Conservation (phyloP, 64 coral and sea anemone genomes). For the Porites australiensis region DNA sequence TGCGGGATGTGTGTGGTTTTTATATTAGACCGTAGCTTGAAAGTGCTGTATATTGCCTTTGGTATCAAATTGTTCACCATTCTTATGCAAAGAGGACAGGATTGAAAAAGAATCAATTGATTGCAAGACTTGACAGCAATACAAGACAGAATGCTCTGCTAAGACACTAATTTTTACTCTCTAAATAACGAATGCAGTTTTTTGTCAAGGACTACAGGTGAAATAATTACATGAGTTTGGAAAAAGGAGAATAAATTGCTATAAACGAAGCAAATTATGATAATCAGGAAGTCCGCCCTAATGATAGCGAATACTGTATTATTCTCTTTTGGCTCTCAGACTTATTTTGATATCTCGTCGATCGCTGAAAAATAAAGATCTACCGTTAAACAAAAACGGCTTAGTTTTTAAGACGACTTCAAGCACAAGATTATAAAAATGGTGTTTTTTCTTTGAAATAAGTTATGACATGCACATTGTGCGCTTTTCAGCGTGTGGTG, state of each 20-base stretch:
- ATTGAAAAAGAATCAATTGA: conserved; percentile 27
- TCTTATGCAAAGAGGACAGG: conserved; percentile 40
- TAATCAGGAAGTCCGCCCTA: not conserved
- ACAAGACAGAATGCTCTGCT: not conserved
- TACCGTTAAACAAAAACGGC: not conserved
- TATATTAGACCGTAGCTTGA: not conserved
- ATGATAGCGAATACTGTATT: not conserved
- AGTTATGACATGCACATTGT: not conserved
- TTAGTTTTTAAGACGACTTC: not conserved
- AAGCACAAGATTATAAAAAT: not conserved
- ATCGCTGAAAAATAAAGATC: not conserved
- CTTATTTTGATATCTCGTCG: not conserved
- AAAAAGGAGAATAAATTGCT: not conserved
- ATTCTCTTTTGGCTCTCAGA: not conserved
- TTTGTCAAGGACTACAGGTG: too few relatives aligned
- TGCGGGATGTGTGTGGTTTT: not conserved
- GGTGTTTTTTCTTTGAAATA: not conserved
- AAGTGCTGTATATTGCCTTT: not conserved
- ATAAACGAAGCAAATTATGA: not conserved
- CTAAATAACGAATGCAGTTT: not conserved
- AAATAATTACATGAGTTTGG: not conserved
- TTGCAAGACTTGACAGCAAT: not conserved
- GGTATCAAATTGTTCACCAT: not conserved
- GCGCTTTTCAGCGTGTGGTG: not conserved
- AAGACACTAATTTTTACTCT: not conserved